Percentiles rank a stretch among this genome's conserved stretches.
phyloP scores from a whole-genome alignment of 2,113 vertebrate genomes.

The Willisornis vidua region DNA sequence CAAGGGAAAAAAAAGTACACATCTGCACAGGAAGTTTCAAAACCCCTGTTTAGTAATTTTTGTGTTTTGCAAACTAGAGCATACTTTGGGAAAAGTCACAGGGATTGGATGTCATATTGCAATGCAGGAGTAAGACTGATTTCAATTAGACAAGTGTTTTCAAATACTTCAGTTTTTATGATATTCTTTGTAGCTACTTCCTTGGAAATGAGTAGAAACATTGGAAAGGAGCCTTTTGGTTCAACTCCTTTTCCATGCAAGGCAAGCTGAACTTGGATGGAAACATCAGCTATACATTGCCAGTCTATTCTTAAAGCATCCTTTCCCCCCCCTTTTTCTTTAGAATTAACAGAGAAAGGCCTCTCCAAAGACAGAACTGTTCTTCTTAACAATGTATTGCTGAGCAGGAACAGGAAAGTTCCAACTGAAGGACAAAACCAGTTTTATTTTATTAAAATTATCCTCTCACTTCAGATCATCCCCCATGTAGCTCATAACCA shows the following conservation, averaged over 20 bases:
- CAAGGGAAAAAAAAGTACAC: neutral
- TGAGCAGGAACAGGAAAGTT: neutral
- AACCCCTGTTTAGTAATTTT: slow-evolving; percentile 29
- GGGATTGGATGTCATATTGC: neutral
- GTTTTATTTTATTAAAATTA: neutral
- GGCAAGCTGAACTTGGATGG: neutral
- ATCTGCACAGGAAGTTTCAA: slow-evolving; percentile 52
- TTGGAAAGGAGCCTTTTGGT: neutral
- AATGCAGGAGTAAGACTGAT: neutral
- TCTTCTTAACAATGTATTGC: neutral
- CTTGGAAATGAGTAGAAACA: neutral
- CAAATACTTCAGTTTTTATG: neutral
- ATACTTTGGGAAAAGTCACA: neutral
- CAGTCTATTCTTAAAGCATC: neutral
- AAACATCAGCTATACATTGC: neutral
- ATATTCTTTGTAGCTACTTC: neutral
- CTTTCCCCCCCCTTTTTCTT: neutral
- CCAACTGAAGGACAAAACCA: neutral
- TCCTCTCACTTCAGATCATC: neutral
- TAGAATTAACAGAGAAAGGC: neutral
- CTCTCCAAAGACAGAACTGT: neutral
- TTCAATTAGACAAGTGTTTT: neutral
- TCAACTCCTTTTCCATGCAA: neutral
- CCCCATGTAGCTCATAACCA: neutral
- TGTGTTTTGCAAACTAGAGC: slow-evolving; percentile 17